phyloP scores from a whole-genome alignment of 2,797 vertebrate species.

The Balearica regulorum region DNA sequence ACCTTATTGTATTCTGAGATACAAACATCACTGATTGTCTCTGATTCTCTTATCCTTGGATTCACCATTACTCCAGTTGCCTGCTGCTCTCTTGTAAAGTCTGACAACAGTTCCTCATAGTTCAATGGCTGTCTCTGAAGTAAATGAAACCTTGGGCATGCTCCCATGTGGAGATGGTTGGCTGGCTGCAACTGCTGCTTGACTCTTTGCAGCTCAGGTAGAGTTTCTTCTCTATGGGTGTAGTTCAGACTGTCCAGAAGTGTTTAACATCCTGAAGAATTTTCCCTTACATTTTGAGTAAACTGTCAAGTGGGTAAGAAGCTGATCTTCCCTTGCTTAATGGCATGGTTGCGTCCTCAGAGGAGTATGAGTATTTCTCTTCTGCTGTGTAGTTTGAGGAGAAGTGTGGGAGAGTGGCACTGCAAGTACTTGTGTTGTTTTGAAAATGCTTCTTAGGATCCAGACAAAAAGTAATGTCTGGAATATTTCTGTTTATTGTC shows the following conservation, averaged over 20 bases:
- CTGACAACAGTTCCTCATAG: not conserved
- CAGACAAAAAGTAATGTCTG: conserved; percentile 40
- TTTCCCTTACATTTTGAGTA: not conserved
- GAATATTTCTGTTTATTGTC: conserved; percentile 60
- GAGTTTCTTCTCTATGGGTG: not conserved
- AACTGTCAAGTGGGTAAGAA: not conserved
- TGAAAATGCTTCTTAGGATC: conserved; percentile 21
- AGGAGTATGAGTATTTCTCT: not conserved
- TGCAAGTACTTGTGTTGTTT: not conserved
- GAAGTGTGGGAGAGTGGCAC: not conserved
- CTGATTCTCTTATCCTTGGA: not conserved
- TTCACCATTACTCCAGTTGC: not conserved
- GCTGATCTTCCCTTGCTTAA: not conserved
- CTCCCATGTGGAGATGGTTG: not conserved
- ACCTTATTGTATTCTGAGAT: not conserved
- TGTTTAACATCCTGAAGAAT: not conserved
- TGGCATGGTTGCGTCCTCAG: rapidly evolving
- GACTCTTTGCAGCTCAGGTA: not conserved
- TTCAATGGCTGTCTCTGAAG: not conserved
- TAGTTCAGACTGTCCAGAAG: not conserved
- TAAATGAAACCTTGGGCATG: not conserved
- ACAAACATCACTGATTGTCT: not conserved
- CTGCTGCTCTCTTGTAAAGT: not conserved
- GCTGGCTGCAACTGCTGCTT: not conserved
- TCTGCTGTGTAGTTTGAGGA: not conserved